Percentiles rank a stretch among this genome's conserved stretches.
phyloP scores from a whole-genome alignment of 2,113 vertebrate species.

The Gnathonemus echidnorhynchus region DNA sequence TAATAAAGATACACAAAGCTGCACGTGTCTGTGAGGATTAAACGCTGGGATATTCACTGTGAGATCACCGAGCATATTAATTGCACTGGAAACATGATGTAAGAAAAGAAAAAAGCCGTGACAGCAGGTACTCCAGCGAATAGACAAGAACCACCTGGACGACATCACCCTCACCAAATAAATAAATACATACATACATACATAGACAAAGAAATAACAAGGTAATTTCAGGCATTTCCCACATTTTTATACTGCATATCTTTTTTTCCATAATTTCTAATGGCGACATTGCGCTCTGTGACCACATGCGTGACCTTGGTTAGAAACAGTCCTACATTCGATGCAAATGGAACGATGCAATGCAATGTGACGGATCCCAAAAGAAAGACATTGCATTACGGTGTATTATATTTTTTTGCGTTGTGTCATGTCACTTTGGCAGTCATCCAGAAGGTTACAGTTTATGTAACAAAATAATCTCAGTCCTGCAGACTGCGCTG shows the following conservation, averaged over 20 bases:
- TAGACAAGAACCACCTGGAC: background rate
- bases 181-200: background rate
- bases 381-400: background rate
- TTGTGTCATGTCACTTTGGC: background rate
- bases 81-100: background rate
- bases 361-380: background rate
- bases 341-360: background rate
- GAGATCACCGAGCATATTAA: background rate
- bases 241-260: background rate
- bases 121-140: constrained; percentile 14
- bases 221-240: background rate
- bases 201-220: background rate
- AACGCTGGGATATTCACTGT: background rate
- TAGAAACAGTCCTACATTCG: background rate
- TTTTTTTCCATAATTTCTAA: background rate
- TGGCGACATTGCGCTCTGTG: background rate
- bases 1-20: background rate
- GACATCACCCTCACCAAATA: background rate
- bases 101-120: background rate
- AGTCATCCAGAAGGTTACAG: constrained; percentile 13
- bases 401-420: background rate
- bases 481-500: constrained; percentile 6
- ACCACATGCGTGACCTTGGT: constrained; percentile 20
- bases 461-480: constrained; percentile 49
- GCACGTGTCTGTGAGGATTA: background rate